Evolutionary conservation across 2,888 invertebrate genomes (phyloP).

Genomic region (Andrena hattorfiana): DNA sequence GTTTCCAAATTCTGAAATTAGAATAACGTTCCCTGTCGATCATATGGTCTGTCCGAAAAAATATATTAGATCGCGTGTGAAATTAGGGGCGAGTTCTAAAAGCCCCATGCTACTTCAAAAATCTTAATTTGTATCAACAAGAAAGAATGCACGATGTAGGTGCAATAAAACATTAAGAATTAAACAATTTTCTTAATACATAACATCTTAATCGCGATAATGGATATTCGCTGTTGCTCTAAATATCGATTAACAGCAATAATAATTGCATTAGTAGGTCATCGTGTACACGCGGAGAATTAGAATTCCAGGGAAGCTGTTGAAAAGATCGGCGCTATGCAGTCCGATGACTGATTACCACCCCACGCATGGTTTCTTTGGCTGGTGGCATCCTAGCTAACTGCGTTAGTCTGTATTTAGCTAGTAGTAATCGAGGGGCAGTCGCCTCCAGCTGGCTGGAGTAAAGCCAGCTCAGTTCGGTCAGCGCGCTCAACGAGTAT

Average conservation of each 20-base stretch:
- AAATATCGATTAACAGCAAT: background rate
- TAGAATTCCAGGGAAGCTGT: background rate
- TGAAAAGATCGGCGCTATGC: background rate
- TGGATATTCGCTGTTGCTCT: background rate
- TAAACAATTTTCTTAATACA: too few species aligned
- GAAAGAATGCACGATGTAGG: too few species aligned
- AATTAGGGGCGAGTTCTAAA: background rate
- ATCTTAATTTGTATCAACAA: background rate
- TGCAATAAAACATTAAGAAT: too few species aligned
- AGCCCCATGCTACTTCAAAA: background rate
- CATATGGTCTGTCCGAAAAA: constrained; percentile 25
- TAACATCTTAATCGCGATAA: background rate
- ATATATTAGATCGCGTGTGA: background rate
- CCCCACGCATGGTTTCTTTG: constrained; percentile 73
- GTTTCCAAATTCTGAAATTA: background rate
- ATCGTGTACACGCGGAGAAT: background rate
- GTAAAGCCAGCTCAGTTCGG: constrained; percentile 50
- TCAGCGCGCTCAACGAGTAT: constrained; percentile 48
- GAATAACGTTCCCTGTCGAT: constrained; percentile 2
- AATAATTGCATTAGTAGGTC: background rate
- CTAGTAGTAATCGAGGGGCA: constrained; percentile 51
- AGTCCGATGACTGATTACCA: constrained; percentile 48
- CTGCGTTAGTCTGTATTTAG: constrained; percentile 48
- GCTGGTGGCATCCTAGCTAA: constrained; percentile 41
- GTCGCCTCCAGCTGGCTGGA: constrained; percentile 44